Conservation (phyloP, 1,140 invertebrate species). For the Ceratina calcarata region DNA sequence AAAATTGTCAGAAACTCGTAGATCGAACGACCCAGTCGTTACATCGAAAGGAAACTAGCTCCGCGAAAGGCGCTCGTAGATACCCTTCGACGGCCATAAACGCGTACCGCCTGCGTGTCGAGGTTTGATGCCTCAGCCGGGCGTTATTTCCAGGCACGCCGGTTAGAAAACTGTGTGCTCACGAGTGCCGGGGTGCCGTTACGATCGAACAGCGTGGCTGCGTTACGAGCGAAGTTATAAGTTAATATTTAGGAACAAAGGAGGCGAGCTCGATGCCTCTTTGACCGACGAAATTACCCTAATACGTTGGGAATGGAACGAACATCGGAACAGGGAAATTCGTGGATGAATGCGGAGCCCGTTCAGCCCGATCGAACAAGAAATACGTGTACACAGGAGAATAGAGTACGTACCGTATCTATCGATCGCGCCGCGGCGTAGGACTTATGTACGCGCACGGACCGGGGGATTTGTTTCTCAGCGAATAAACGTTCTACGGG, state of each 20-base stretch:
- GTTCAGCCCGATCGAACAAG: background rate
- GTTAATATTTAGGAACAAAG: constrained; percentile 18
- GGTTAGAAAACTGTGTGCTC: constrained; percentile 7
- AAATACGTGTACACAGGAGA: background rate
- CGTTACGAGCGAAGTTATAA: constrained; percentile 27
- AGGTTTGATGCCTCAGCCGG: constrained; percentile 5
- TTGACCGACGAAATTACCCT: constrained; percentile 5
- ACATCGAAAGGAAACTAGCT: too few species aligned
- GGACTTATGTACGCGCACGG: background rate
- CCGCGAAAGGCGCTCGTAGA: background rate
- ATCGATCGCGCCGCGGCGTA: constrained; percentile 7
- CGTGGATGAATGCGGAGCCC: too few species aligned
- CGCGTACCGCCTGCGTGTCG: background rate
- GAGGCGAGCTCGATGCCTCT: background rate
- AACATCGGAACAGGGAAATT: background rate
- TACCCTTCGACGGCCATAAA: constrained; percentile 14
- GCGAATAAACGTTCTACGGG: constrained; percentile 39
- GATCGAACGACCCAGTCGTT: background rate
- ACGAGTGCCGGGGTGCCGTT: background rate
- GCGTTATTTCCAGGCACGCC: background rate
- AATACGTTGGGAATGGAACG: constrained; percentile 8
- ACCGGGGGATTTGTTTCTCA: constrained; percentile 21
- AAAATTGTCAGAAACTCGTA: constrained; percentile 17
- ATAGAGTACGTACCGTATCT: background rate
- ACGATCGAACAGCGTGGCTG: constrained; percentile 2